phyloP scores from a whole-genome alignment of 2,888 invertebrate species.

The Rhimphoctona megacephalus region DNA sequence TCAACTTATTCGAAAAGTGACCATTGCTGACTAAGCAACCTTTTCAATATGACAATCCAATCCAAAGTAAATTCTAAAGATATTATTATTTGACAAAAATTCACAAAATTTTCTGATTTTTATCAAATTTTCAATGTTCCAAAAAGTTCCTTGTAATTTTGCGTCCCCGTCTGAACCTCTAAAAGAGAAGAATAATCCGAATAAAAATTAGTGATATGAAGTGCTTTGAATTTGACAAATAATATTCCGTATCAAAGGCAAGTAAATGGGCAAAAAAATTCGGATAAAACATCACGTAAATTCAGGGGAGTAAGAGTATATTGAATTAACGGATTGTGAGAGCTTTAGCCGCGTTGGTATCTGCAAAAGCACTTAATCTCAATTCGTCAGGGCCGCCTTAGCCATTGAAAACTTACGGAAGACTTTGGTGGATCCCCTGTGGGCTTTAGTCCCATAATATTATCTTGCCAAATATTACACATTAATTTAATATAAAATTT shows the following conservation, averaged over 20 bases:
- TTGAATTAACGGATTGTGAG: slow-evolving; percentile 51
- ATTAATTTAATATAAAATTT: slow-evolving; percentile 62
- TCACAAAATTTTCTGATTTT: no score
- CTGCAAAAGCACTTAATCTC: slow-evolving; percentile 56
- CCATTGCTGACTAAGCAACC: slow-evolving; percentile 76
- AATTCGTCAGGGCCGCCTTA: slow-evolving; percentile 47
- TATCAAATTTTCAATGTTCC: background rate
- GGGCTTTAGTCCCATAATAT: slow-evolving; percentile 69
- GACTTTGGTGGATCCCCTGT: slow-evolving; percentile 71
- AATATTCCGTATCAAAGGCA: background rate
- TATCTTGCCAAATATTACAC: slow-evolving; percentile 76
- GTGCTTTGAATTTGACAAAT: background rate
- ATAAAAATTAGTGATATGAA: background rate
- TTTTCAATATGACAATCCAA: slow-evolving; percentile 12
- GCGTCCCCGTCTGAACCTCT: no score
- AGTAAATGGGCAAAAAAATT: slow-evolving; percentile 8
- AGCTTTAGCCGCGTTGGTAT: slow-evolving; percentile 41
- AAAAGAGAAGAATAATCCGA: background rate
- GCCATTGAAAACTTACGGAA: slow-evolving; percentile 70
- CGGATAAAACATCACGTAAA: slow-evolving; percentile 25
- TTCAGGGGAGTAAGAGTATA: slow-evolving; percentile 17
- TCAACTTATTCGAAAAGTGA: slow-evolving; percentile 76
- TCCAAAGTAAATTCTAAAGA: background rate
- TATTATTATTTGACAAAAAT: background rate
- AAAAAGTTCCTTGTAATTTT: background rate